A percentile compares a stretch with the other conserved stretches of the same genome.
These are phyloP conservation scores for Micropoecilia bifurca DNA, from an alignment of 2,797 vertebrate genomes.

Conservation along the genomic window DNA sequence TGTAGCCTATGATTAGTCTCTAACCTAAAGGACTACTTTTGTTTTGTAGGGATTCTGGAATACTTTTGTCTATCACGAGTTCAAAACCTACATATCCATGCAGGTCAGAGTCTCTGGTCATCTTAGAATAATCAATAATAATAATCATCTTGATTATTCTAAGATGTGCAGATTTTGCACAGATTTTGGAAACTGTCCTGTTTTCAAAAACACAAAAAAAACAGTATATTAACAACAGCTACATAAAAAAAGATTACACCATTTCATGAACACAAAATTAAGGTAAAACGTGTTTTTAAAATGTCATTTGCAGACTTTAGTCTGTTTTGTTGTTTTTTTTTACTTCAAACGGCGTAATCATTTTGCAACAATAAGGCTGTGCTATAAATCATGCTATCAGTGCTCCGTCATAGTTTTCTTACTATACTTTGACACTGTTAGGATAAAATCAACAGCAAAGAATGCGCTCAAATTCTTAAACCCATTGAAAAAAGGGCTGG, in stretches of 20 bases:
- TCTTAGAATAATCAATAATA: too few relatives aligned
- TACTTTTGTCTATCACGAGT: background rate
- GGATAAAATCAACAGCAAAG: constrained; percentile 10
- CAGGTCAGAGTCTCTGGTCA: background rate
- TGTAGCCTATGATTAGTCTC: background rate
- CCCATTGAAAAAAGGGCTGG: background rate
- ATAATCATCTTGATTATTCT: background rate
- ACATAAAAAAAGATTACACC: background rate
- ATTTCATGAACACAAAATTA: background rate
- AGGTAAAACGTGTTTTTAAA: background rate
- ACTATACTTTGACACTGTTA: background rate
- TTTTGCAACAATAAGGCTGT: background rate
- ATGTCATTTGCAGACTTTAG: background rate
- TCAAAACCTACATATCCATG: background rate
- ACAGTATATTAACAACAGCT: background rate
- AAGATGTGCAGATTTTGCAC: background rate
- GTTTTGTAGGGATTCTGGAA: background rate
- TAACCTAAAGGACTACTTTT: background rate
- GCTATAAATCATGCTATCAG: background rate
- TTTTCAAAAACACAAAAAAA: background rate
- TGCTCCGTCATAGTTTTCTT: constrained; percentile 4
- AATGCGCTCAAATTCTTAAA: background rate
- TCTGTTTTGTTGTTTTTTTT: background rate
- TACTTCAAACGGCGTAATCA: background rate
- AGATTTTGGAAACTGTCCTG: background rate